These are phyloP conservation scores for Hippopotamyrus pictus DNA, from an alignment of 2,797 vertebrate species.

Conservation along the genomic window DNA sequence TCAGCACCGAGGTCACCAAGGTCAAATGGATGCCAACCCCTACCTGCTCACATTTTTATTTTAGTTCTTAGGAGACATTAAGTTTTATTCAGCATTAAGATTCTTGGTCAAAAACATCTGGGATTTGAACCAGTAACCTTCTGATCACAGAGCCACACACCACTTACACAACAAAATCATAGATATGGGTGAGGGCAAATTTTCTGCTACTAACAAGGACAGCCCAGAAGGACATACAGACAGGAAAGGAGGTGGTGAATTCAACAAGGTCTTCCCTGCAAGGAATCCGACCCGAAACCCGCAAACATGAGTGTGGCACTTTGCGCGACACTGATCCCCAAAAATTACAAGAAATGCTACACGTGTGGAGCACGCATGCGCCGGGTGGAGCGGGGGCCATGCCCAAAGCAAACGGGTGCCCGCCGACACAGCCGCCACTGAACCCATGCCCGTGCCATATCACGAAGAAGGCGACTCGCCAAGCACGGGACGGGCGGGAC, in stretches of 20 bases:
- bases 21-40: background rate
- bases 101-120: background rate
- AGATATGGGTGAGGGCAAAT: background rate
- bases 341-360: background rate
- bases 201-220: background rate
- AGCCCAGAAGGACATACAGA: background rate
- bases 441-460: background rate
- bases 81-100: background rate
- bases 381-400: background rate
- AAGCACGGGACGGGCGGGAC: background rate
- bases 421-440: background rate
- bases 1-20: background rate
- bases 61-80: background rate
- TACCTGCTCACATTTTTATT: background rate
- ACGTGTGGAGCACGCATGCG: background rate
- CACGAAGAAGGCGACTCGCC: background rate
- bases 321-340: background rate
- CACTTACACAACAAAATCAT: background rate
- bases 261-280: background rate
- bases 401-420: background rate
- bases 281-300: background rate
- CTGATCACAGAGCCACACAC: background rate
- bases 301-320: background rate
- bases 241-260: background rate
- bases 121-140: background rate